Evolutionary conservation across 2,113 vertebrate species (phyloP).

Genomic region (Lates calcarifer): DNA sequence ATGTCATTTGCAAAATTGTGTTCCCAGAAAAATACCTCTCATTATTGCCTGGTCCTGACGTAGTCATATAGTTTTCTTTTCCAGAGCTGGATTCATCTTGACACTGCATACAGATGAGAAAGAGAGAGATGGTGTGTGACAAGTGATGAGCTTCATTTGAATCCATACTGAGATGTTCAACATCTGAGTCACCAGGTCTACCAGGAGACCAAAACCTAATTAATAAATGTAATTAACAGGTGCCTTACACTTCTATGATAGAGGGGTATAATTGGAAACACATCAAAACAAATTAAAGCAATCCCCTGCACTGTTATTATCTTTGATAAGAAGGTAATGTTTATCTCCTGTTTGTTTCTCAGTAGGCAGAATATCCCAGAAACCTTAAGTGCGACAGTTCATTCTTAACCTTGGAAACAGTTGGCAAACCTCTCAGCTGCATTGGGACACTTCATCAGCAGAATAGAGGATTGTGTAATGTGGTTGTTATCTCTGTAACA

Average conservation of each 20-base stretch:
- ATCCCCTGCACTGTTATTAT: not conserved
- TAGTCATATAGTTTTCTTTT: conserved; percentile 4
- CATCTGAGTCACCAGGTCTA: conserved; percentile 7
- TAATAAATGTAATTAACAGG: conserved; percentile 30
- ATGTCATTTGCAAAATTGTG: conserved; percentile 40
- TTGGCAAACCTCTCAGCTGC: not conserved
- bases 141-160: conserved; percentile 1
- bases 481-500: not conserved
- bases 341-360: conserved; percentile 7
- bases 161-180: not conserved
- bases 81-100: conserved; percentile 2
- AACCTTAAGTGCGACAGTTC: not conserved
- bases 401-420: not conserved
- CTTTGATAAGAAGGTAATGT: not conserved
- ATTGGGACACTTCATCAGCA: not conserved
- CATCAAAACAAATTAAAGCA: conserved; percentile 17
- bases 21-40: conserved; percentile 15
- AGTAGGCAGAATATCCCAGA: not conserved
- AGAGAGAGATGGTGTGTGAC: not conserved
- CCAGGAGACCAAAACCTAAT: conserved; percentile 21
- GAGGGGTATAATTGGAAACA: conserved; percentile 1
- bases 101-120: conserved; percentile 25
- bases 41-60: conserved; percentile 13
- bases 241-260: conserved; percentile 2
- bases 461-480: not conserved